Base-by-base conservation (phyloP, 2,797 vertebrate species). In the Ispidina lecontei region DNA sequence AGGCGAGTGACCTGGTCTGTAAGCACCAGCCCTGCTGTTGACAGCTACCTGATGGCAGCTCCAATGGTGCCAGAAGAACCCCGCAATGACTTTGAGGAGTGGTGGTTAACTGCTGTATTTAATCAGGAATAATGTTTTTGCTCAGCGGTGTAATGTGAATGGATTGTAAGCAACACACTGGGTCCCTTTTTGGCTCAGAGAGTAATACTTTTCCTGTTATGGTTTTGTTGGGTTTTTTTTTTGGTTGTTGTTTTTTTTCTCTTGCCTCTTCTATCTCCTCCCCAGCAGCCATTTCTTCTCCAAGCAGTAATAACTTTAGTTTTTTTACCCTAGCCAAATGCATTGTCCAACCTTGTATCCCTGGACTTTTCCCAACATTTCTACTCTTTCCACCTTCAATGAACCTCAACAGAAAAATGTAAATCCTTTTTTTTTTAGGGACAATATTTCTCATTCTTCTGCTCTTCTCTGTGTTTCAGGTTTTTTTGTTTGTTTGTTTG, bases 361-460 rank as follows among this genome's bases (percentile, higher is more conserved):
- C 55, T 87, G 76, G 88, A 94, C 58, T 55, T 89, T 91, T 92
- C 69, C 84, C 88, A 94, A 12, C 47, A 31, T 89, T 91, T 85
- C 31, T 82, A 46, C 23, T 72, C n/a, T 89, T 93, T 95, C 65
- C 10, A 68, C 72, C 78, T 92, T 88, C 54, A 90, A 88, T 51
- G 49, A 94, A 71, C 85, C 92, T 83, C 91, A 83, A 33, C 12
- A 70, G 77, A 83, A 94, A 89, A 90, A 95, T 75, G n/a, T 46
- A 92, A 91, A 60, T 49, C 7, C 14, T 62, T 93, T 91, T 86
- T 75, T 90, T 83, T 82, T 70, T 29, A 59, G 46, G 63, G 35
- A 90, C 58, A 84, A 77, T 79, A 44, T 67, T 91, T 89, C 56
- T 93, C 2, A 1, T 55, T 89, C 29, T 87, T 79, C 62, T 73